phyloP scores from a whole-genome alignment of 1,140 invertebrate species.

The Sitobion miscanthi region DNA sequence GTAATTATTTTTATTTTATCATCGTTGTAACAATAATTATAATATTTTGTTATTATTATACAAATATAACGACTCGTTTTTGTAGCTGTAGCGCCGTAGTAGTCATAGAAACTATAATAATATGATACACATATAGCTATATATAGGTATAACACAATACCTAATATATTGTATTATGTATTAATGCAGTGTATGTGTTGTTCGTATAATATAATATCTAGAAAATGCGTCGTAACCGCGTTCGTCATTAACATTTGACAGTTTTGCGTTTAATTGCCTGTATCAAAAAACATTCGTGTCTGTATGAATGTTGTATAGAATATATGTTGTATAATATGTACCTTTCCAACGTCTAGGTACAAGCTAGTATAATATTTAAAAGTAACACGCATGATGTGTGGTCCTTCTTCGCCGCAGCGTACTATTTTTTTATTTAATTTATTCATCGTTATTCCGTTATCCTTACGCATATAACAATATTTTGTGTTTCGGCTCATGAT shows the following conservation, averaged over 20 bases:
- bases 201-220: neutral
- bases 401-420: neutral
- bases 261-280: neutral
- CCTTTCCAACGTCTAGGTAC: neutral
- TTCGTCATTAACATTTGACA: neutral
- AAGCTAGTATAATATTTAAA: neutral
- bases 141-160: neutral
- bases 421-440: neutral
- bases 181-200: too few relatives aligned
- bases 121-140: neutral
- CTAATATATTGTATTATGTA: neutral
- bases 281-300: too few relatives aligned
- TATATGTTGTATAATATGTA: neutral
- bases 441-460: neutral
- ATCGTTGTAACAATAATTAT: neutral
- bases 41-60: neutral
- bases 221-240: neutral
- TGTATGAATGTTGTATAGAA: too few relatives aligned
- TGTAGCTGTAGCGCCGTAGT: too few relatives aligned
- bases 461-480: neutral
- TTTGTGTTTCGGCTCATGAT: neutral
- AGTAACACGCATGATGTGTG: neutral
- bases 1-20: constrained; percentile 6
- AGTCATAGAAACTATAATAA: neutral
- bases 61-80: neutral